These are phyloP conservation scores for Zosterops pallidus DNA, from an alignment of 2,113 vertebrate genomes.

Conservation along the genomic window DNA sequence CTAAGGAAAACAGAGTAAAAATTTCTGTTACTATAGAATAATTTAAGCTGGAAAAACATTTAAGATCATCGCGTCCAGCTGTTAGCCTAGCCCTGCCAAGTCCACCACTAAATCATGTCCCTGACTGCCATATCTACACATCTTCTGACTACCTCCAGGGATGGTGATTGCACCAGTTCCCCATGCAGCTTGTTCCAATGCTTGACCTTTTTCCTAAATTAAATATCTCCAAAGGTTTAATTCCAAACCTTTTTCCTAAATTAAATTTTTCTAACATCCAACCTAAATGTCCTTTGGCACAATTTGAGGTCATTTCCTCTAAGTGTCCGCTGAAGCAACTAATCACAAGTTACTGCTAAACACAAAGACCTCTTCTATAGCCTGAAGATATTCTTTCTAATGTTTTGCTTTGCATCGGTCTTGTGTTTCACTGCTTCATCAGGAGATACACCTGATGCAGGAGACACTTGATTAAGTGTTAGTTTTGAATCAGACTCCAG, in stretches of 20 bases:
- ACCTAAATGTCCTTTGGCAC: neutral
- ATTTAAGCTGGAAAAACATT: neutral
- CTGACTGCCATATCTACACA: rapidly evolving
- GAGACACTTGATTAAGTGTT: too few species aligned
- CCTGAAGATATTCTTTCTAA: neutral
- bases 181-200: neutral
- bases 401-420: neutral
- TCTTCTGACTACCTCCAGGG: neutral
- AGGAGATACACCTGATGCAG: neutral
- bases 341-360: neutral
- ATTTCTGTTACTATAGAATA: neutral
- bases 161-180: neutral
- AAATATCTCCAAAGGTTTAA: neutral
- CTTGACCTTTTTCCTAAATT: neutral
- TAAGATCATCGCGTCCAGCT: rapidly evolving
- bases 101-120: neutral
- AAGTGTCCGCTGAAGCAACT: neutral
- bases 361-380: neutral
- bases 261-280: neutral
- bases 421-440: neutral
- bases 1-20: neutral
- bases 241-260: neutral
- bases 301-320: neutral
- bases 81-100: neutral
- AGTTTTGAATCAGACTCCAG: neutral